A percentile compares a stretch with the other conserved stretches of the same genome.
These are phyloP conservation scores for Helicoverpa armigera DNA, from an alignment of 1,140 invertebrate genomes.

Conservation along the genomic window DNA sequence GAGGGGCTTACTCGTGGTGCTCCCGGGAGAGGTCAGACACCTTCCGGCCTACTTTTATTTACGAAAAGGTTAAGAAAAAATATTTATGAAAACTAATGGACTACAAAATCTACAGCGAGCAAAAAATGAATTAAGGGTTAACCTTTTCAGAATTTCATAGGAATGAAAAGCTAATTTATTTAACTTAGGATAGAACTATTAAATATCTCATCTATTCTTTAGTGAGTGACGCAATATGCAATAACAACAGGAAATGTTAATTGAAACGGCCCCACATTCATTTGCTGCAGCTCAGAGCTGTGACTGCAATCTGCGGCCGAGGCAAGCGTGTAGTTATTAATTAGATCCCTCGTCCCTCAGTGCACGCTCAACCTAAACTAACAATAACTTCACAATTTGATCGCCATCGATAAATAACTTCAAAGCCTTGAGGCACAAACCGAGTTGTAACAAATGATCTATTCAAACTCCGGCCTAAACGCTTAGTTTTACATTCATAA, in stretches of 20 bases:
- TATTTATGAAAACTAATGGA: constrained; percentile 17
- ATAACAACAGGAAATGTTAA: constrained; percentile 46
- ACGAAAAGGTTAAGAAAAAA: constrained; percentile 10
- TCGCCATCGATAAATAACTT: constrained; percentile 44
- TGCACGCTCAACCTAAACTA: constrained; percentile 49
- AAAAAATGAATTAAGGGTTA: neutral
- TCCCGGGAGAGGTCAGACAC: constrained; percentile 28
- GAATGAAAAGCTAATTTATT: neutral
- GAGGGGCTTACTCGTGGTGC: neutral
- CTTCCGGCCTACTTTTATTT: constrained; percentile 31
- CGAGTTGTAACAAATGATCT: constrained; percentile 30
- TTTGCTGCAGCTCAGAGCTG: constrained; percentile 31
- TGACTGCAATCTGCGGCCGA: constrained; percentile 37
- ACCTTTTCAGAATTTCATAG: neutral
- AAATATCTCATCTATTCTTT: neutral
- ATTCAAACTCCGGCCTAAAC: constrained; percentile 34
- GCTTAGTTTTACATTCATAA: constrained; percentile 37
- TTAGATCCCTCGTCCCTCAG: constrained; percentile 49
- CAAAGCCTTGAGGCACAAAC: constrained; percentile 10
- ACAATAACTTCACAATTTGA: constrained; percentile 56
- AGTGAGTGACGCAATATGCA: constrained; percentile 38
- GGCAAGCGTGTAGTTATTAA: constrained; percentile 49
- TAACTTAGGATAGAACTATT: too few species aligned
- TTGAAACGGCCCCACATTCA: constrained; percentile 37
- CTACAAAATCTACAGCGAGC: neutral